These are phyloP conservation scores for Brienomyrus brachyistius DNA, from an alignment of 2,113 vertebrate species.

Conservation along the genomic window DNA sequence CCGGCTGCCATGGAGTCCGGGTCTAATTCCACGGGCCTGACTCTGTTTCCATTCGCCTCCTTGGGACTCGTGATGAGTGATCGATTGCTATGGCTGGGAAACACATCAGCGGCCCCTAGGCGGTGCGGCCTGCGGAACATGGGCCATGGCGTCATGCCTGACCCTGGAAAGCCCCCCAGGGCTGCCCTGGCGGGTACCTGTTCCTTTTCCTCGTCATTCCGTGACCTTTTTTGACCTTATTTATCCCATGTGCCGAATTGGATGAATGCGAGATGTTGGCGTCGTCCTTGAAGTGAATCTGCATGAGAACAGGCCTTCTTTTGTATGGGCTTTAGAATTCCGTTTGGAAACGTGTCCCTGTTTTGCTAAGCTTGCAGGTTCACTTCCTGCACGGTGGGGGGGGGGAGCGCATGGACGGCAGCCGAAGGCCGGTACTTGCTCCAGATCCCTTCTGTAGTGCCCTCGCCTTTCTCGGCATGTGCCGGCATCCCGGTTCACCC, in stretches of 20 bases:
- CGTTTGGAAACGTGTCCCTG: not conserved
- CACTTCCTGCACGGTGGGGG: not conserved
- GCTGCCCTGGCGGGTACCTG: constrained; percentile 19
- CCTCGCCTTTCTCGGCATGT: not conserved
- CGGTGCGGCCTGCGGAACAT: constrained; percentile 48
- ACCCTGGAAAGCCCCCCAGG: constrained; percentile 43
- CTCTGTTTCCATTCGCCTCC: constrained; percentile 54
- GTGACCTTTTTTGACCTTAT: constrained; percentile 48
- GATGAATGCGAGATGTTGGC: constrained; percentile 43
- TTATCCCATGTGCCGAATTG: constrained; percentile 33
- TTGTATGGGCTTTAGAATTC: not conserved
- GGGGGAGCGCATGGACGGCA: not conserved
- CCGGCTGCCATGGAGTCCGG: constrained; percentile 43
- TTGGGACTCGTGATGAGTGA: constrained; percentile 52
- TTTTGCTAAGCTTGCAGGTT: not conserved
- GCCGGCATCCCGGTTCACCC: not conserved
- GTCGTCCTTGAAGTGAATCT: constrained; percentile 5
- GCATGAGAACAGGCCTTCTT: not conserved
- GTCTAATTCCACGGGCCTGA: constrained; percentile 35
- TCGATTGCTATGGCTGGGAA: constrained; percentile 50
- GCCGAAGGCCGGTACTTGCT: not conserved
- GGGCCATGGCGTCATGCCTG: not conserved
- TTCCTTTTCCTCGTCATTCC: constrained; percentile 32
- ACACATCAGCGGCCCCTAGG: constrained; percentile 28
- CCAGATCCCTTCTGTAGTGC: not conserved